Evolutionary conservation across 2,113 vertebrate species (phyloP).

Genomic region (Corythaixoides concolor): DNA sequence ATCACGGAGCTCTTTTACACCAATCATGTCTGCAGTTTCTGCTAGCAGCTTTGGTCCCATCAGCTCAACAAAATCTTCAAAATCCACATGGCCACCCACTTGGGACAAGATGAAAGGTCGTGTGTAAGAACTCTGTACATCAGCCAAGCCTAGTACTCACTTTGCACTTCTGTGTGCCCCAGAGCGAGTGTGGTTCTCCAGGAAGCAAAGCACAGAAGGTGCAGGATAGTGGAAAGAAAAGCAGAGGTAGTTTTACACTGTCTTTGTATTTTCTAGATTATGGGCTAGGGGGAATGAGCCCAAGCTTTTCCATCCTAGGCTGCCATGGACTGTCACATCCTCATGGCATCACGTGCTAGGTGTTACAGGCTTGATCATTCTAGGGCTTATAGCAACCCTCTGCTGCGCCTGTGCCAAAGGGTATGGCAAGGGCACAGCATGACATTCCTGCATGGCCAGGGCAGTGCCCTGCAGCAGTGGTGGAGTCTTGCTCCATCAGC

Average conservation of each 20-base stretch:
- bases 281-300: not conserved
- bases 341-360: not conserved
- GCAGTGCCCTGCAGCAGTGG: not conserved
- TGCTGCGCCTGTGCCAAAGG: not conserved
- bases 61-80: slow-evolving; percentile 98
- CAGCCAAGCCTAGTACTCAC: not conserved
- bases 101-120: slow-evolving; percentile 33
- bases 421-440: not conserved
- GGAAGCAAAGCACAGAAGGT: not conserved
- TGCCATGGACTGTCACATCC: not conserved
- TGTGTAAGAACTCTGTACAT: not conserved
- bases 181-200: not conserved
- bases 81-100: slow-evolving; percentile 98
- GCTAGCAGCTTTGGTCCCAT: slow-evolving; percentile 98
- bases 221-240: not conserved
- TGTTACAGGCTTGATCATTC: not conserved
- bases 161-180: not conserved
- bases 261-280: not conserved
- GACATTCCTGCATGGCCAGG: not conserved
- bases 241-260: not conserved
- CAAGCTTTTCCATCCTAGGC: not conserved
- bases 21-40: slow-evolving; percentile 98
- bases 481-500: not conserved
- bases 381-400: not conserved
- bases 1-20: slow-evolving; percentile 94